Evolutionary conservation across 2,113 vertebrate species (phyloP).

Genomic region (Octodon degus): DNA sequence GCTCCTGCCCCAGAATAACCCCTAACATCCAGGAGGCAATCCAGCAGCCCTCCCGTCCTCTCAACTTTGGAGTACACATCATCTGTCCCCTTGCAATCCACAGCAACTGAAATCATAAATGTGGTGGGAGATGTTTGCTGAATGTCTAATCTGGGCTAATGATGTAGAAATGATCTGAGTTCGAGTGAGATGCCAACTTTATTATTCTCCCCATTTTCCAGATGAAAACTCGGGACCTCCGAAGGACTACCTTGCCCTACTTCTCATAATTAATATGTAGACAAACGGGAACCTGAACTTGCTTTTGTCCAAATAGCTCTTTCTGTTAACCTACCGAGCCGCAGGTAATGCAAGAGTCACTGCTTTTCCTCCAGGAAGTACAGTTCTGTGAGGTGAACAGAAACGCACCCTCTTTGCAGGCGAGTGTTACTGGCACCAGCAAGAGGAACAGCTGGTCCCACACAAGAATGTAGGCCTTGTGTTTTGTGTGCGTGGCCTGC

Average conservation of each 20-base stretch:
- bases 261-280: not conserved
- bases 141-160: not conserved
- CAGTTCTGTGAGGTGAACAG: not conserved
- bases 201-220: conserved; percentile 37
- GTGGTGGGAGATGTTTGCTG: not conserved
- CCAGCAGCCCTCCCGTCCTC: not conserved
- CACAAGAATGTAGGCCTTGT: not conserved
- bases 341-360: not conserved
- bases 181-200: not conserved
- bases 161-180: conserved; percentile 14
- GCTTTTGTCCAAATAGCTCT: conserved; percentile 40
- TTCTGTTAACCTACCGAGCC: not conserved
- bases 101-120: conserved; percentile 21
- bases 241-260: not conserved
- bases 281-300: not conserved
- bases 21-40: not conserved
- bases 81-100: not conserved
- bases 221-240: conserved; percentile 7
- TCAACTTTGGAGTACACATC: not conserved
- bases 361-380: not conserved
- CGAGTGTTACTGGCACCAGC: not conserved
- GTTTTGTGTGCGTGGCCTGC: not conserved
- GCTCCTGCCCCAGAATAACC: not conserved
- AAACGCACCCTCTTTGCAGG: not conserved
- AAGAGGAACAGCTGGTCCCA: not conserved